Evolutionary conservation across 1,140 invertebrate species (phyloP).

Genomic region (Monochamus saltuarius): DNA sequence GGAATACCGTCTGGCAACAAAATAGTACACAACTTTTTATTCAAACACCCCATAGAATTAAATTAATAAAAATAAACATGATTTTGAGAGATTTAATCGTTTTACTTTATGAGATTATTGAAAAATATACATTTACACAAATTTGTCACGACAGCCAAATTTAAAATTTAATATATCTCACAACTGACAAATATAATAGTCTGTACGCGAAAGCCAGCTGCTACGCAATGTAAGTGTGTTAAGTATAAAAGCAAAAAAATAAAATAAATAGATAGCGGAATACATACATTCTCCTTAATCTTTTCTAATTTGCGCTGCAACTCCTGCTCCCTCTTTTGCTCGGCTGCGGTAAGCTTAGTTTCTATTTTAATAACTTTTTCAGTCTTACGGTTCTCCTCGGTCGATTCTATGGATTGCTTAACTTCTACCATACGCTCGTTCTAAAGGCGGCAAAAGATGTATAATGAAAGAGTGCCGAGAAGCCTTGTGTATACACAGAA

Average conservation of each 20-base stretch:
- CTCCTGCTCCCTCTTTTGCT: constrained; percentile 76
- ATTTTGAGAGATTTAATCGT: too few relatives aligned
- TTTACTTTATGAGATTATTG: too few relatives aligned
- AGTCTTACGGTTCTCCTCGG: constrained; percentile 62
- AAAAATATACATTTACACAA: too few relatives aligned
- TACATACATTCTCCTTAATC: constrained; percentile 74
- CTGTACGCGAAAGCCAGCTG: too few relatives aligned
- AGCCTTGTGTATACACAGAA: background rate
- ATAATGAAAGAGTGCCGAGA: constrained; percentile 10
- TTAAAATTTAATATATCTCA: too few relatives aligned
- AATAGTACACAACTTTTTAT: too few relatives aligned
- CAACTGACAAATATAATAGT: background rate
- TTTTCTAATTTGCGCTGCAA: constrained; percentile 77
- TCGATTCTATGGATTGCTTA: constrained; percentile 53
- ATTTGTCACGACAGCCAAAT: too few relatives aligned
- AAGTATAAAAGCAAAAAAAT: background rate
- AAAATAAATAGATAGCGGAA: constrained; percentile 20
- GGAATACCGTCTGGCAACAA: too few relatives aligned
- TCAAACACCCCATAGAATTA: too few relatives aligned
- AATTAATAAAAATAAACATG: too few relatives aligned
- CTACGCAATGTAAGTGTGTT: too few relatives aligned
- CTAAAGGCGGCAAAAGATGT: constrained; percentile 27
- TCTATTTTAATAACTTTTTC: constrained; percentile 70
- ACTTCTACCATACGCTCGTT: constrained; percentile 62
- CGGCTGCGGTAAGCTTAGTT: constrained; percentile 71